Base-by-base conservation (phyloP, 2,888 invertebrate genomes). In the Pterostichus madidus region DNA sequence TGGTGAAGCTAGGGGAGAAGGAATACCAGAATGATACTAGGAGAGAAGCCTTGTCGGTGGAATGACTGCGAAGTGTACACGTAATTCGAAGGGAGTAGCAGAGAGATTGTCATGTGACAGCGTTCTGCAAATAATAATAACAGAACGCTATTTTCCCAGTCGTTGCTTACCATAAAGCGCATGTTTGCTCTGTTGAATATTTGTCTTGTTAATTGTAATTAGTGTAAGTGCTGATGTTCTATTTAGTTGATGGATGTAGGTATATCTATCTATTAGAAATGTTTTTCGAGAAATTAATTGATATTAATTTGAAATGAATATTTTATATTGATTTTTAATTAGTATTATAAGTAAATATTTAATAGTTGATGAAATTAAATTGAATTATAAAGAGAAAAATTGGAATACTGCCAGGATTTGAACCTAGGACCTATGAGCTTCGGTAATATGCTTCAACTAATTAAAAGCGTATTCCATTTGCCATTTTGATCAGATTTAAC, bases 41-140 rank as follows among this genome's bases (percentile, higher is more conserved):
- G 35, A 61, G 61, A 11, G 13, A 61, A 61, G 31, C 32, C 61
- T 35, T n/a, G n/a, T 32, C n/a, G 10, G 31, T 11, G 61, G 24
- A 24, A 56, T 61, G 32, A 61, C 61, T 61, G n/a, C 32, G 31
- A 10, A 32, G 11, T 56, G 8, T 61, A 61, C 32, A 61, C 35
- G 61, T 61, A 61, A 35, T 61, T n/a, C 61, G 61, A 61, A 61
- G 35, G 35, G 61, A 61, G 61, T n/a, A 31, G 31, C 61, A 10
- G n/a, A 5, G 32, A 32, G 31, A 61, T 61, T 61, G 32, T 61
- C 61, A 61, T 31, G 32, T 61, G 31, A 61, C n/a, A 11, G n/a
- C 32, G 61, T 61, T 32, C 61, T 31, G 61, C 32, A 32, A 61
- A 61, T 61, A 61, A 17, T 15, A 56, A 61, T 61, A 61, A n/a